Conservation (phyloP, 2,797 vertebrate genomes). For the Sparus aurata region DNA sequence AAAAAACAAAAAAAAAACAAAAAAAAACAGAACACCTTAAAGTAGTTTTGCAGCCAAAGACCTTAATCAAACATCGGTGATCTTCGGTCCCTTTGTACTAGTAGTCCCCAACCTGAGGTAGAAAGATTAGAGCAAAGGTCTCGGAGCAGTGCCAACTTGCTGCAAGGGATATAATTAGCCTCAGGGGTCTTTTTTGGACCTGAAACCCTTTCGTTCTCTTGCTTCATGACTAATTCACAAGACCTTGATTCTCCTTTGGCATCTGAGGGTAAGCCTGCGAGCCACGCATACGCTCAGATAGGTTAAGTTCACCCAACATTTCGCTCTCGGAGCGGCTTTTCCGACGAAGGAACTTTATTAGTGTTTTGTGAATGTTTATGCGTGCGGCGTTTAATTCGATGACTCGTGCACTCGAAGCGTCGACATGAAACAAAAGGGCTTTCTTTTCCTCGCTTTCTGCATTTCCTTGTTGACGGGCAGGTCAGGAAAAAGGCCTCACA, state of each 20-base stretch:
- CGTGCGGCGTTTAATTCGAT: conserved; percentile 16
- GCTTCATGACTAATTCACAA: conserved; percentile 82
- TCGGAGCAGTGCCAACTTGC: conserved; percentile 65
- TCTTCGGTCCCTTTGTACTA: conserved; percentile 54
- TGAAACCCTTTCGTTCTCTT: conserved; percentile 65
- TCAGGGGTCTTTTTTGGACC: conserved; percentile 77
- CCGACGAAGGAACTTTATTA: conserved; percentile 19
- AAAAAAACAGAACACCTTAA: neutral
- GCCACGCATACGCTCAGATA: conserved; percentile 39
- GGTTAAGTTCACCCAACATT: conserved; percentile 40
- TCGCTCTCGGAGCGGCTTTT: conserved; percentile 20
- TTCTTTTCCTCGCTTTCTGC: neutral
- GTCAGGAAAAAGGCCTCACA: neutral
- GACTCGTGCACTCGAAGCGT: neutral
- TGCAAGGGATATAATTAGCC: conserved; percentile 84
- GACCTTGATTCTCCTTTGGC: conserved; percentile 73
- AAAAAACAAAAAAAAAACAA: neutral
- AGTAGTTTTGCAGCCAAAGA: conserved; percentile 44
- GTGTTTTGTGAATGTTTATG: conserved; percentile 30
- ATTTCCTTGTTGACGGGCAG: neutral
- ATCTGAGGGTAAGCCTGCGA: conserved; percentile 57
- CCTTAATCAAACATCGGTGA: conserved; percentile 57
- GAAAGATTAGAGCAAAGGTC: conserved; percentile 68
- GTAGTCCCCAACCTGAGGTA: conserved; percentile 64
- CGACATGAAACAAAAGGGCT: conserved; percentile 12